These are phyloP conservation scores for Diabrotica undecimpunctata DNA, from an alignment of 1,140 invertebrate species.

Conservation along the genomic window DNA sequence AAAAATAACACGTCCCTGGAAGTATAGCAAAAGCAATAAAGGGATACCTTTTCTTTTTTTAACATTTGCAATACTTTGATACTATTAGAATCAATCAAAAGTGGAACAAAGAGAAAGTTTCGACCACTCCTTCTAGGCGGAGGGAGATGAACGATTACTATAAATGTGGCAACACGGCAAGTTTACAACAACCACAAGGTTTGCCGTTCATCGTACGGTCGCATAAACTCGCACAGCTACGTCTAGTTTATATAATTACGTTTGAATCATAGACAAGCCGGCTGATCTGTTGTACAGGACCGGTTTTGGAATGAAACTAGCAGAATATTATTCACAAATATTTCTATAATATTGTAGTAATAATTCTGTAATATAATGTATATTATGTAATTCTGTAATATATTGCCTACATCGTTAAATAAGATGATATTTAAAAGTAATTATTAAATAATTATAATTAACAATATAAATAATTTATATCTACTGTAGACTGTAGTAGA, in stretches of 20 bases:
- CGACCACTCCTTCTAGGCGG: neutral
- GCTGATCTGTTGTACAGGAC: slow-evolving; percentile 15
- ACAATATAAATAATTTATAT: too few species aligned
- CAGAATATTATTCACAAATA: too few species aligned
- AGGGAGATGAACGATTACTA: slow-evolving; percentile 2
- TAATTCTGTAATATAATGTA: too few species aligned
- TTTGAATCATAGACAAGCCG: slow-evolving; percentile 31
- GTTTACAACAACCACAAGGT: slow-evolving; percentile 24
- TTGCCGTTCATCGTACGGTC: slow-evolving; percentile 7
- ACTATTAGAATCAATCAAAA: neutral
- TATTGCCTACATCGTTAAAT: too few species aligned
- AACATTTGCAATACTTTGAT: too few species aligned
- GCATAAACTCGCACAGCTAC: slow-evolving; percentile 16
- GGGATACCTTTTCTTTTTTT: neutral
- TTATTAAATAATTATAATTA: too few species aligned
- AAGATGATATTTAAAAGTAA: too few species aligned
- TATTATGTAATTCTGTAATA: too few species aligned
- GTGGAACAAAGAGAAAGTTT: slow-evolving; percentile 8
- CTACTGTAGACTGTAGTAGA: too few species aligned
- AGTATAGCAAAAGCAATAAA: neutral
- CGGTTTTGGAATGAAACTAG: neutral
- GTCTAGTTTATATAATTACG: slow-evolving; percentile 30
- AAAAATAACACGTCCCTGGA: neutral
- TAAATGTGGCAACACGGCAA: slow-evolving; percentile 24
- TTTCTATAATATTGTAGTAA: too few species aligned